phyloP scores from a whole-genome alignment of 2,888 invertebrate genomes.

The Meloe dianella region DNA sequence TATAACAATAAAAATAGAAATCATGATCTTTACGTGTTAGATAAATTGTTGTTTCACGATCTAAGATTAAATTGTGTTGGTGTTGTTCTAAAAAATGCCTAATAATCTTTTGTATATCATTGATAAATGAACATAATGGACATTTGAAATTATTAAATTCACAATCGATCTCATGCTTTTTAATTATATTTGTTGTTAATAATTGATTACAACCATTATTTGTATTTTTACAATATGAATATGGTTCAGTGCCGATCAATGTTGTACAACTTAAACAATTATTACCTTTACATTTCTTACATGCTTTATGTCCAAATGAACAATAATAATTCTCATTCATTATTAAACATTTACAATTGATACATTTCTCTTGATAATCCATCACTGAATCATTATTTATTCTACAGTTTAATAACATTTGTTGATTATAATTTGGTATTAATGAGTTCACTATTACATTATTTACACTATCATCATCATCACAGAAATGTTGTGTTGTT shows the following conservation, averaged over 20 bases:
- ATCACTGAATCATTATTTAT: conserved; percentile 33
- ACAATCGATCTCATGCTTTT: conserved; percentile 46
- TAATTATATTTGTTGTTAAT: conserved; percentile 35
- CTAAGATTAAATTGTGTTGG: conserved; percentile 32
- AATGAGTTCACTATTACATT: not conserved
- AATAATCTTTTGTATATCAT: conserved; percentile 34
- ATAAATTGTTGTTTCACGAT: conserved; percentile 36
- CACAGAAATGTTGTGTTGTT: not conserved
- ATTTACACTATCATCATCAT: not conserved
- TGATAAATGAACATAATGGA: conserved; percentile 40
- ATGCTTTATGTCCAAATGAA: conserved; percentile 42
- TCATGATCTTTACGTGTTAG: conserved; percentile 40
- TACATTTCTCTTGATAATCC: conserved; percentile 30
- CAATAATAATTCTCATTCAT: conserved; percentile 38
- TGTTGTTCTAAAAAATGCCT: conserved; percentile 42
- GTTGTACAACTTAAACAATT: conserved; percentile 44
- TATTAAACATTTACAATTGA: conserved; percentile 32
- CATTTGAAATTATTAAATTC: conserved; percentile 44
- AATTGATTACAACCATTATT: conserved; percentile 42
- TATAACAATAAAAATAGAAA: conserved; percentile 43
- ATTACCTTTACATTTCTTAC: conserved; percentile 42
- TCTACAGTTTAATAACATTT: conserved; percentile 12
- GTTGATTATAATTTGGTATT: not conserved
- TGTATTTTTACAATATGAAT: conserved; percentile 44
- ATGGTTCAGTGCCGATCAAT: conserved; percentile 38